Evolutionary conservation across 2,888 invertebrate genomes (phyloP), one percentile per base, ranked within the genome.

Genomic region (Acleris cristana): DNA sequence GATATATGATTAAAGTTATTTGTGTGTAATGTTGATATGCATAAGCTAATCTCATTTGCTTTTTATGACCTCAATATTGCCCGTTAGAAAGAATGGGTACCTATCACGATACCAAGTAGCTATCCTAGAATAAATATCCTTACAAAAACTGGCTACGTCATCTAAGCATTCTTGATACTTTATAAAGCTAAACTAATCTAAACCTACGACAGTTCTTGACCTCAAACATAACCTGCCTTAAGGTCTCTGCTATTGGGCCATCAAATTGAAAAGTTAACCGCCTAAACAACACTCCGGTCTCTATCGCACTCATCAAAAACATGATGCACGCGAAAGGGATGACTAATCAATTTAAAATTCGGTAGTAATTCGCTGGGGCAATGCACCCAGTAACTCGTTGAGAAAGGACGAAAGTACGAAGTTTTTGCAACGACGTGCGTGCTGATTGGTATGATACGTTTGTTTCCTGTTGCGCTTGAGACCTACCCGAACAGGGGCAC

Each of bases 201-300:
- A 16, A 16, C 79, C 84, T 86, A 87, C 83, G 82, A 79, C 87
- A 83, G 85, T 77, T 76, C 76, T 57, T 83, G 82, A 86, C 85
- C 85, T 87, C 80, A 86, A 76, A 83, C 90, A 87, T 88, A 90
- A 92, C 92, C 92, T 92, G 89, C 92, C 92, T 89, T 90, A 92
- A 92, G 86, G 80, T 83, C 78, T 79, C 77, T 81, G 77, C 78
- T 81, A 85, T 89, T 91, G 87, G 80, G 81, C 79, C 83, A 80
- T 82, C 83, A 87, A 84, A 87, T 85, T 79, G 75, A 82, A 78
- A 83, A 85, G 85, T 84, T 79, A 81, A 78, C 80, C 77, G 85
- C 86, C 86, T 86, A 86, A 87, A 83, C 84, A 80, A 74, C 79
- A 71, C 70, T 70, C 55, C 83, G 74, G 60, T 74, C 84, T 82